Evolutionary conservation across 2,888 invertebrate species (phyloP).

Genomic region (Drosophila ustulata): DNA sequence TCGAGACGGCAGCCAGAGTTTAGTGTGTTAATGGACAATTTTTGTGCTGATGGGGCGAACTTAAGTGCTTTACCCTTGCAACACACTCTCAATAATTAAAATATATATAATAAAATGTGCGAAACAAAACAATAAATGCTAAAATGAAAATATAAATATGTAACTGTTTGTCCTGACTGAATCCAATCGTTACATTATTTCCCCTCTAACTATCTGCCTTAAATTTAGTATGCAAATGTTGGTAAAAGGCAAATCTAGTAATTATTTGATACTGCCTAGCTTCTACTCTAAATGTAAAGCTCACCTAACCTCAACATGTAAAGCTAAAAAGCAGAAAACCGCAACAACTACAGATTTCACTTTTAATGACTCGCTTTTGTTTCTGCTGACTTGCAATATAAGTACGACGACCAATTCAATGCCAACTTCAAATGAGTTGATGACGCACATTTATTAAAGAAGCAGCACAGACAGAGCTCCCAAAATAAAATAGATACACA

Average conservation of each 20-base stretch:
- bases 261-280: neutral
- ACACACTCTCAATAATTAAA: conserved; percentile 36
- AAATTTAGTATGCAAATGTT: neutral
- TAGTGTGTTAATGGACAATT: conserved; percentile 74
- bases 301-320: neutral
- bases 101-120: conserved; percentile 4
- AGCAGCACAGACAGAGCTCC: conserved; percentile 25
- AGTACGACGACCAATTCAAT: conserved; percentile 58
- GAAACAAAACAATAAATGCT: conserved; percentile 44
- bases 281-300: neutral
- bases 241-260: neutral
- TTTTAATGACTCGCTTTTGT: conserved; percentile 56
- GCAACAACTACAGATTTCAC: conserved; percentile 58
- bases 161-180: too few relatives aligned
- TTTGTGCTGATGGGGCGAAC: conserved; percentile 58
- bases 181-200: too few relatives aligned
- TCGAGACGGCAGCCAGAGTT: conserved; percentile 60
- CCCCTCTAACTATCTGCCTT: too few relatives aligned
- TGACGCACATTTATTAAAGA: conserved; percentile 42
- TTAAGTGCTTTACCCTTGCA: conserved; percentile 71
- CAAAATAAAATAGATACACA: conserved; percentile 33
- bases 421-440: conserved; percentile 56
- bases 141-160: neutral
- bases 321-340: neutral
- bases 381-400: conserved; percentile 42